These are phyloP conservation scores for Eonycteris spelaea DNA, from an alignment of 2,113 vertebrate species.

Conservation along the genomic window DNA sequence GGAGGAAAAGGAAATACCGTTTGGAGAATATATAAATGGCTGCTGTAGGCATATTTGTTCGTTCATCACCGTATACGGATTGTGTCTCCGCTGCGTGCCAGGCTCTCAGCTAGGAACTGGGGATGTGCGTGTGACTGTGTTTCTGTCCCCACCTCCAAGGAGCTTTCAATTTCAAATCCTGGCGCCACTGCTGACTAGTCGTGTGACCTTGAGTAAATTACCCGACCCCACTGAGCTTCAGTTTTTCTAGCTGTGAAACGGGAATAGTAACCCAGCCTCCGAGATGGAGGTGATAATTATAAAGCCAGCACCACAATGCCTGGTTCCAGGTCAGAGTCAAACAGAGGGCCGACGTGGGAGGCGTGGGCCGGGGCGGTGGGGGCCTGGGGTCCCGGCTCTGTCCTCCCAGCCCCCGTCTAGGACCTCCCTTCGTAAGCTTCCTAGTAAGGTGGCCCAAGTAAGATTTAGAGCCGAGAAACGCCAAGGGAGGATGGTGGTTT, in stretches of 20 bases:
- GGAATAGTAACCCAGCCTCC: neutral
- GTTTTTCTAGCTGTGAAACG: neutral
- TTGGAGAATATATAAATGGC: neutral
- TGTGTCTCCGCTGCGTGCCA: neutral
- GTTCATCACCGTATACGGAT: neutral
- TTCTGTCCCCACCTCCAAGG: neutral
- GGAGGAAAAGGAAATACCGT: neutral
- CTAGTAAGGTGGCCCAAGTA: neutral
- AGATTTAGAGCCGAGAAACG: neutral
- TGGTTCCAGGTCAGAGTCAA: neutral
- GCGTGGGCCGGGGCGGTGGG: neutral
- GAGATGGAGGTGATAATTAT: neutral
- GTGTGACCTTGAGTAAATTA: neutral
- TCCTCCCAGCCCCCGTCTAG: neutral
- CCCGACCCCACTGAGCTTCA: neutral
- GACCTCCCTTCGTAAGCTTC: neutral
- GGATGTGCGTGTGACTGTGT: too few species aligned
- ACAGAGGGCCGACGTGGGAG: accelerated
- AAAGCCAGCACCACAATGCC: neutral
- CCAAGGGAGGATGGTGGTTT: neutral
- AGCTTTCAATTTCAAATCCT: neutral
- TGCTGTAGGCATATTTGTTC: neutral
- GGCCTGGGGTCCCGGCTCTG: neutral
- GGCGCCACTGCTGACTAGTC: neutral
- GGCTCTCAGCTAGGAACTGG: neutral